phyloP scores from a whole-genome alignment of 2,888 invertebrate species.

The Acleris sparsana region DNA sequence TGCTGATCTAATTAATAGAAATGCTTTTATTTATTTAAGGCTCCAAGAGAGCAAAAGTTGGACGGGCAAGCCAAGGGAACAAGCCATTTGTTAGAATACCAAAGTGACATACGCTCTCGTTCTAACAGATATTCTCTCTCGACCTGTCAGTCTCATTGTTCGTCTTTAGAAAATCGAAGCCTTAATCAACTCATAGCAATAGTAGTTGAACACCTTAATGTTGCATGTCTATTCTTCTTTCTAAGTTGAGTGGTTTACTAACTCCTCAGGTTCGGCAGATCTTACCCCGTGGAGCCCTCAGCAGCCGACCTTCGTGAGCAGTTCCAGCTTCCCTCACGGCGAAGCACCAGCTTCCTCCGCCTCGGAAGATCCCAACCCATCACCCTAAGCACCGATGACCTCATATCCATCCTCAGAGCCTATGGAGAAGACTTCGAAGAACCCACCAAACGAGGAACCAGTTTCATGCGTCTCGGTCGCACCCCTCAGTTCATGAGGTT shows the following conservation, averaged over 20 bases:
- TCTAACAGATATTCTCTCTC: too few relatives aligned
- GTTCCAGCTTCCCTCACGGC: constrained; percentile 60
- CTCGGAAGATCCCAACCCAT: constrained; percentile 72
- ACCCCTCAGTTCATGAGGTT: constrained; percentile 77
- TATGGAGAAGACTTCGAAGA: constrained; percentile 71
- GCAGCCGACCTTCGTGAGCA: constrained; percentile 70
- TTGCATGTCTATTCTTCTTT: constrained; percentile 33
- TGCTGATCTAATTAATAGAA: too few relatives aligned
- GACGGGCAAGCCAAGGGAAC: too few relatives aligned
- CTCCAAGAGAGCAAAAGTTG: too few relatives aligned
- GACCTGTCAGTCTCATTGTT: too few relatives aligned
- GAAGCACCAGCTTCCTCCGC: constrained; percentile 72
- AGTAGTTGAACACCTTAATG: constrained; percentile 4
- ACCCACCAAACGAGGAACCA: constrained; percentile 62
- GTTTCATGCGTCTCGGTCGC: constrained; percentile 71
- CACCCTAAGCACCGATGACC: constrained; percentile 65
- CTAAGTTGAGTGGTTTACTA: constrained; percentile 35
- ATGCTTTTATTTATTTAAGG: too few relatives aligned
- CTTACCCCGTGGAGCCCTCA: constrained; percentile 70
- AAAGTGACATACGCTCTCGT: too few relatives aligned
- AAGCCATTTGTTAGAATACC: too few relatives aligned
- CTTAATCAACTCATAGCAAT: not conserved
- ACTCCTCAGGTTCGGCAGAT: constrained; percentile 68
- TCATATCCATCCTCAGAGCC: constrained; percentile 62
- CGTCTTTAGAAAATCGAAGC: too few relatives aligned